Conservation (phyloP, 2,113 vertebrate species). For the Zosterops lateralis region DNA sequence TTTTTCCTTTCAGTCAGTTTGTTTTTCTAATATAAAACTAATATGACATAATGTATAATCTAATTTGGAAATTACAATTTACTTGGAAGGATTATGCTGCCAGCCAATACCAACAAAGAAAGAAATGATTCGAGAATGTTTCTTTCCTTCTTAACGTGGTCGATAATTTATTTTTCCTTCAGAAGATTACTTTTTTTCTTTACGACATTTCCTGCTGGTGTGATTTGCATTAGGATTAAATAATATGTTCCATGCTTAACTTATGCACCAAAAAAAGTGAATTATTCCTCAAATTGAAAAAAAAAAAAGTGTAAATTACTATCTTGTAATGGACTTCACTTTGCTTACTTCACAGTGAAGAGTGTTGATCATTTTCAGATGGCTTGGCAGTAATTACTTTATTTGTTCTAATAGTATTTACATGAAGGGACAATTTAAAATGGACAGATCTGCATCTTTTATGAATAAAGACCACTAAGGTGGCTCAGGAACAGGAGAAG, state of each 20-base stretch:
- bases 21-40: slow-evolving; percentile 79
- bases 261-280: slow-evolving; percentile 46
- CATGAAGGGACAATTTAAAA: slow-evolving; percentile 23
- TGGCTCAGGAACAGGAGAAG: slow-evolving; percentile 11
- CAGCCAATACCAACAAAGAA: slow-evolving; percentile 76
- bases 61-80: slow-evolving; percentile 81
- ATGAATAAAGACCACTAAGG: neutral
- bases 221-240: slow-evolving; percentile 78
- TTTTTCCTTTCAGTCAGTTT: slow-evolving; percentile 74
- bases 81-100: slow-evolving; percentile 75
- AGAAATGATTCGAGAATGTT: slow-evolving; percentile 72
- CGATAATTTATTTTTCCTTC: slow-evolving; percentile 79
- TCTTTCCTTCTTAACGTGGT: slow-evolving; percentile 72
- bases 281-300: slow-evolving; percentile 51
- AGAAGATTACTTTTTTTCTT: slow-evolving; percentile 76
- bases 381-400: slow-evolving; percentile 35
- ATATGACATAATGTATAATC: slow-evolving; percentile 81
- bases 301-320: slow-evolving; percentile 65
- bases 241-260: slow-evolving; percentile 74
- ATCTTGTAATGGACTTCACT: slow-evolving; percentile 45
- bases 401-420: slow-evolving; percentile 56
- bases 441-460: neutral
- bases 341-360: neutral
- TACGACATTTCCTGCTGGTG: slow-evolving; percentile 73
- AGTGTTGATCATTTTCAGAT: slow-evolving; percentile 63